phyloP scores from a whole-genome alignment of 1,140 invertebrate genomes.

The Thrips palmi region DNA sequence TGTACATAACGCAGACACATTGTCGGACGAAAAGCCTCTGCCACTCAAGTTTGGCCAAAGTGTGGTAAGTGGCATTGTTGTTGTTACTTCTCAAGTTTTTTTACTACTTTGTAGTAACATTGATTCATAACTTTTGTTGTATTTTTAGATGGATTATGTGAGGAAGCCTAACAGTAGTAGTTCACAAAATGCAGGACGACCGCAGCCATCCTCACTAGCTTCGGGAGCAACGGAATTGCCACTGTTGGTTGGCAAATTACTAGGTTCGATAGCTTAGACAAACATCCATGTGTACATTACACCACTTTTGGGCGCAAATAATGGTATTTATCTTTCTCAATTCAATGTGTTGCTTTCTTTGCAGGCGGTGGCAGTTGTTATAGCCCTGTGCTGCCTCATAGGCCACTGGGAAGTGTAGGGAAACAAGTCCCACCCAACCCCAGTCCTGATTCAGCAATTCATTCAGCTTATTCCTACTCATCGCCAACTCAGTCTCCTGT shows the following conservation, averaged over 20 bases:
- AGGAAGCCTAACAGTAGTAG: slow-evolving; percentile 13
- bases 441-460: slow-evolving; percentile 68
- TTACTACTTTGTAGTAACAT: background rate
- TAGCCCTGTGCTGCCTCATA: slow-evolving; percentile 17
- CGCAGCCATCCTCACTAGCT: no score
- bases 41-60: slow-evolving; percentile 14
- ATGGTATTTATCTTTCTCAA: background rate
- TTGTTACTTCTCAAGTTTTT: slow-evolving; percentile 4
- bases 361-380: slow-evolving; percentile 12
- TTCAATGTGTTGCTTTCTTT: background rate
- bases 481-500: slow-evolving; percentile 72
- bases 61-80: slow-evolving; percentile 10
- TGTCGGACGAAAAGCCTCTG: slow-evolving; percentile 21
- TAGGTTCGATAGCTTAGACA: slow-evolving; percentile 28
- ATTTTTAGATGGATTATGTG: slow-evolving; percentile 17
- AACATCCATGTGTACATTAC: background rate
- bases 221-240: slow-evolving; percentile 33
- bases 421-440: slow-evolving; percentile 37
- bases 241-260: slow-evolving; percentile 39
- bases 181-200: background rate
- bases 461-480: slow-evolving; percentile 52
- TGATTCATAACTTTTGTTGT: background rate
- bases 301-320: background rate
- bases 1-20: slow-evolving; percentile 24
- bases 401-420: slow-evolving; percentile 11